phyloP scores from a whole-genome alignment of 2,113 vertebrate species.

The Pseudorasbora parva region DNA sequence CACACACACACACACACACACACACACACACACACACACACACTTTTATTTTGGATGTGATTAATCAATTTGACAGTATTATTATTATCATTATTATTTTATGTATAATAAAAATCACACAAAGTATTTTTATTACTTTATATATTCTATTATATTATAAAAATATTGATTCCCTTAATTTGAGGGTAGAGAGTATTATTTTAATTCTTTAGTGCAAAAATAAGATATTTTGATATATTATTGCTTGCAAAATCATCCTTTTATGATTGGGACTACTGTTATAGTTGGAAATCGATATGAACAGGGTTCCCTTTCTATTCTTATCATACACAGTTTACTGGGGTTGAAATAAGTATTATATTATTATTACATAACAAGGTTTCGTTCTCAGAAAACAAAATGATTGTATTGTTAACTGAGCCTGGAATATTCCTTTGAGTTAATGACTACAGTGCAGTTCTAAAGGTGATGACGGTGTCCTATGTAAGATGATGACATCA shows the following conservation, averaged over 20 bases:
- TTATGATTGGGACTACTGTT: background rate
- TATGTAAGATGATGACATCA: constrained; percentile 1
- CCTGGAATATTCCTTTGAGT: background rate
- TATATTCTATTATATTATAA: background rate
- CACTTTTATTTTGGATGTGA: too few relatives aligned
- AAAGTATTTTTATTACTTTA: background rate
- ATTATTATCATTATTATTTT: background rate
- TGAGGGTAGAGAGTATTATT: background rate
- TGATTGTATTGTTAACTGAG: background rate
- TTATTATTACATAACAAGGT: background rate
- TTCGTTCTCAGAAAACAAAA: background rate
- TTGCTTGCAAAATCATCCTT: background rate
- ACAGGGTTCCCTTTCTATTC: background rate
- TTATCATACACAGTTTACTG: background rate
- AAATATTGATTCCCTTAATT: background rate
- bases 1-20: too few relatives aligned
- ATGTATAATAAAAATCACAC: background rate
- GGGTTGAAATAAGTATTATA: background rate
- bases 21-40: too few relatives aligned
- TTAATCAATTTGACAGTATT: too few relatives aligned
- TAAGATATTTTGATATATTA: background rate
- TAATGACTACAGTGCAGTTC: too few relatives aligned
- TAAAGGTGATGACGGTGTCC: background rate
- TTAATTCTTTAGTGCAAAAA: background rate
- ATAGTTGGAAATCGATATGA: background rate